These are phyloP conservation scores for Ichneumoninae sp. DNA, from an alignment of 2,888 invertebrate genomes.

Conservation along the genomic window DNA sequence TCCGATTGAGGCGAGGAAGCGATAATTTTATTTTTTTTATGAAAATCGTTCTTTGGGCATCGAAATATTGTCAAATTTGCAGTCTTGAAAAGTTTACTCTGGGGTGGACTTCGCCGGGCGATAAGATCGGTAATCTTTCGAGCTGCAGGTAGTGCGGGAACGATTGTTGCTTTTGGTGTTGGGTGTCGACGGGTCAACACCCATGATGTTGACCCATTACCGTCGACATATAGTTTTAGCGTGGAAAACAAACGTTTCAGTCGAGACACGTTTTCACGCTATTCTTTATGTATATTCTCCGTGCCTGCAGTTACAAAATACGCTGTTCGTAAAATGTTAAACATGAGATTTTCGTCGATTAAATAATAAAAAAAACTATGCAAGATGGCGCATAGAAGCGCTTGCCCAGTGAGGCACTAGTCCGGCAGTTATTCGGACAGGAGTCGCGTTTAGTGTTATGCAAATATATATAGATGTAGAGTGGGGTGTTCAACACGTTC, in stretches of 20 bases:
- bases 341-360: not conserved
- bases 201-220: conserved; percentile 13
- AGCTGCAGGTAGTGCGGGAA: not conserved
- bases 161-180: conserved; percentile 28
- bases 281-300: not conserved
- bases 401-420: conserved; percentile 34
- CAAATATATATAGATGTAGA: conserved; percentile 29
- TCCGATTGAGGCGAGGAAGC: too few relatives aligned
- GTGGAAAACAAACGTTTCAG: not conserved
- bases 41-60: too few relatives aligned
- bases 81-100: not conserved
- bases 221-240: not conserved
- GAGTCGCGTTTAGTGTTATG: conserved; percentile 31
- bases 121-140: not conserved
- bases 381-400: conserved; percentile 46
- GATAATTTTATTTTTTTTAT: too few relatives aligned
- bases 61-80: too few relatives aligned
- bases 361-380: conserved; percentile 1
- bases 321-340: not conserved
- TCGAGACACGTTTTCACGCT: not conserved
- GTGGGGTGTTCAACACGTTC: conserved; percentile 36
- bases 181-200: conserved; percentile 38
- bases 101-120: not conserved
- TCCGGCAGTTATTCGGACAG: conserved; percentile 43
- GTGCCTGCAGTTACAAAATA: not conserved